Base-by-base conservation (phyloP, 1,140 invertebrate species). In the Gonioctena quinquepunctata region DNA sequence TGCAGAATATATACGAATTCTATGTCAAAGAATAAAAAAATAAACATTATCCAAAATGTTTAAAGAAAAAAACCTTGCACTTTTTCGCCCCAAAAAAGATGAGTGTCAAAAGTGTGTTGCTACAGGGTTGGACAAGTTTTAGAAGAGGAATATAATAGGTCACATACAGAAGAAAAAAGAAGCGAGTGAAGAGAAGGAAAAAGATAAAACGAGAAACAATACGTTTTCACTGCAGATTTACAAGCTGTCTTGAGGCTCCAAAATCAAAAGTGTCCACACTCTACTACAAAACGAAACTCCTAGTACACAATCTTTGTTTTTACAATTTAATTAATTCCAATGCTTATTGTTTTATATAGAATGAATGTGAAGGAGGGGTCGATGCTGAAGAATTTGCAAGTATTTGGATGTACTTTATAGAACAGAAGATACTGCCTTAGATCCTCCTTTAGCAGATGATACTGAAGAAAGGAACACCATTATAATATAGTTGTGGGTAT, bases 401-500 rank as follows among this genome's bases (percentile, higher is more conserved):
- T n/a, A 19, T 50, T 50, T 50, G 49, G 18, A 3, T 42, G 13
- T 6, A 42, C 28, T 42, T 42, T n/a, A n/a, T n/a, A n/a, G n/a
- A n/a, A n/a, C n/a, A 54, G 6, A 54, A 54, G 52, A 54, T 54
- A 6, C 16, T 54, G 52, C 52, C 52, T 16, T 16, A 16, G 13
- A 4, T 8, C 18, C 23, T 23, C n/a, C 56, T 59, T 23, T 21
- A 21, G 3, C 21, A 59, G 56, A 22, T 7, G 16, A 54, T 16
- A 22, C 56, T 59, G 23, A 21, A 3, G 56, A 59, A 59, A 59
- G 56, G 19, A 19, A 23, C 56, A 59, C 56, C 56, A 59, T 59
- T 22, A 59, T 72, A 3, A 69, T 72, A 49, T 72, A 52, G 70
- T 1, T 72, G 70, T 61, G 52, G 66, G 3, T 72, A 74, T 19